Base-by-base conservation (phyloP, 2,113 vertebrate species). In the Sinocyclocheilus anophthalmus region DNA sequence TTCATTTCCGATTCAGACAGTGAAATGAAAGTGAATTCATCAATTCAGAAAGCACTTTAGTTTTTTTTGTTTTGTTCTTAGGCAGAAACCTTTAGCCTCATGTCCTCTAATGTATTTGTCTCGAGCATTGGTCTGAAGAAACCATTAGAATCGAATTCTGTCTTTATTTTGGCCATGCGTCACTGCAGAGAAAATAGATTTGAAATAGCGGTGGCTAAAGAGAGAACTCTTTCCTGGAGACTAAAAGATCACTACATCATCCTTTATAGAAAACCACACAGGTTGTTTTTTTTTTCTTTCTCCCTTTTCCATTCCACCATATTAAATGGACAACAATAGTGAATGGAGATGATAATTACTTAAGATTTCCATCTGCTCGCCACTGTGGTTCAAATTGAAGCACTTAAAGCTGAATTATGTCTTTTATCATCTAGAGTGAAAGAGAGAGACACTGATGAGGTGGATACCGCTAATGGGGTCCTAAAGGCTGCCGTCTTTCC, bases 301-400 rank as follows among this genome's bases (percentile, higher is more conserved):
- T 26, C 30, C 10, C 61, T 84, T 12, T 78, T 87, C 57, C 18
- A 76, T 86, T 79, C 26, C 72, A 63, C 13, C 24, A 67, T 85
- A 63, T 79, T 84, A 81, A 72, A 84, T 76, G 57, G 37, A 53
- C 53, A 18, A 86, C 84, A 83, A 89, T 72, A 80, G 90, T 80
- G 37, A 30, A n/a, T n/a, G 53, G 67, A 80, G 55, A 88, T 87
- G 86, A 80, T 85, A 87, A 91, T 90, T 83, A 86, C 87, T 88
- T 83, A 7, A 90, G 86, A 85, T 88, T 87, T 79, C 81, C 73
- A 72, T 88, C 11, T 48, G 45, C 45, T 3, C 45, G 4, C 10
- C 11, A 48, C 89, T 57, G 33, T 10, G 22, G 50, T 69, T 76
- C 33, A 86, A 76, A 87, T 67, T 65, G 84, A 86, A 75, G 33